A percentile compares a stretch with the other conserved stretches of the same genome.
Conservation (phyloP, 2,113 vertebrate genomes). For the Nesogale talazaci region DNA sequence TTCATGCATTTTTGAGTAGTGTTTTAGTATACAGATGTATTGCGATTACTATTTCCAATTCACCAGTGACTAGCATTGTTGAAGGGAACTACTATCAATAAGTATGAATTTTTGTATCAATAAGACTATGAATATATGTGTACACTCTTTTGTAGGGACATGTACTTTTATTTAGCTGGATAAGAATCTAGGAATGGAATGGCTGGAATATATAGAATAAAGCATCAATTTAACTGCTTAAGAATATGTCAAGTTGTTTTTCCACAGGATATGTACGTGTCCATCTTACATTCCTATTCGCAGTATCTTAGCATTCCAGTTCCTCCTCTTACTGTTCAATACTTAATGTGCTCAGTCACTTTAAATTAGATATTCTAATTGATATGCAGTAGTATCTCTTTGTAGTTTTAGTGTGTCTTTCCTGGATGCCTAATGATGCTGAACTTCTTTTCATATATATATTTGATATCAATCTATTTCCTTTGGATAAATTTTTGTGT, state of each 20-base stretch:
- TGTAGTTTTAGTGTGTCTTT: background rate
- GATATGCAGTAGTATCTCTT: background rate
- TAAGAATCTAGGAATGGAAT: background rate
- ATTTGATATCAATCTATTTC: background rate
- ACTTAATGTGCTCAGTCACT: background rate
- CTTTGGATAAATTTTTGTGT: background rate
- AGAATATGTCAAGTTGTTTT: background rate
- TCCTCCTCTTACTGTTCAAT: background rate
- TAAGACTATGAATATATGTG: background rate
- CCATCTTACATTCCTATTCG: background rate
- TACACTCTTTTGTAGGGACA: background rate
- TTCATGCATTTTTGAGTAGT: background rate
- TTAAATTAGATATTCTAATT: too few species aligned
- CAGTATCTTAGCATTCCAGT: background rate
- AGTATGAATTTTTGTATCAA: too few species aligned
- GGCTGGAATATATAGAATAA: background rate
- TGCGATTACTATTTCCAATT: background rate
- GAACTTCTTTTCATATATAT: background rate
- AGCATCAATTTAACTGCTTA: background rate
- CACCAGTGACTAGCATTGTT: too few species aligned
- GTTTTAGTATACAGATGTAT: background rate
- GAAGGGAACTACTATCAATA: too few species aligned
- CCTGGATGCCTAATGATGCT: background rate
- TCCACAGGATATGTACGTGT: background rate
- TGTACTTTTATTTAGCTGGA: background rate